Conservation (phyloP, 2,888 invertebrate genomes). For the Adelphocoris suturalis region DNA sequence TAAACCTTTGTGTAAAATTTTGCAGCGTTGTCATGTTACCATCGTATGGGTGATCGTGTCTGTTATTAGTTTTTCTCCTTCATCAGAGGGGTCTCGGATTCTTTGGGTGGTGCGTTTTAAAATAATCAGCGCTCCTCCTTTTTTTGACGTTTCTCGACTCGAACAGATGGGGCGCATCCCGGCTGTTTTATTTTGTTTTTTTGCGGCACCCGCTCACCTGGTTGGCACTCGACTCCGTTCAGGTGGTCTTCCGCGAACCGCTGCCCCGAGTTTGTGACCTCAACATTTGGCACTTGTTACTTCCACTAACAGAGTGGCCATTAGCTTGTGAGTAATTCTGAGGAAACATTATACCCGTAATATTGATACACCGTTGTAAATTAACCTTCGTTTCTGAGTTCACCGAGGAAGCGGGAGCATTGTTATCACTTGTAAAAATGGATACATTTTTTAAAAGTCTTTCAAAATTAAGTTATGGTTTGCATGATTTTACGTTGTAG, state of each 20-base stretch:
- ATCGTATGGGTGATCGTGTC: too few species aligned
- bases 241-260: constrained; percentile 38
- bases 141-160: not conserved
- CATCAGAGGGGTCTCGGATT: not conserved
- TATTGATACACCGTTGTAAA: not conserved
- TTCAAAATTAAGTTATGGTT: not conserved
- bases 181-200: not conserved
- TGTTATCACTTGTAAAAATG: too few species aligned
- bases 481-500: not conserved
- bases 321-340: too few species aligned
- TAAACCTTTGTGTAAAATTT: too few species aligned
- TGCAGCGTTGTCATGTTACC: too few species aligned
- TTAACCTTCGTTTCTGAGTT: not conserved
- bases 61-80: too few species aligned
- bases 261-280: not conserved
- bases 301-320: not conserved
- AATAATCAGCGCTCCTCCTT: not conserved
- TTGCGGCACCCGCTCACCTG: constrained; percentile 1
- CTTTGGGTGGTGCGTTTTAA: not conserved
- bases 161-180: constrained; percentile 16
- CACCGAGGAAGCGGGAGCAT: not conserved
- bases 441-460: not conserved
- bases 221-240: constrained; percentile 2
- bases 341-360: not conserved
- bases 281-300: not conserved